Conservation (phyloP, 2,888 invertebrate species). For the Drosophila eohydei region DNA sequence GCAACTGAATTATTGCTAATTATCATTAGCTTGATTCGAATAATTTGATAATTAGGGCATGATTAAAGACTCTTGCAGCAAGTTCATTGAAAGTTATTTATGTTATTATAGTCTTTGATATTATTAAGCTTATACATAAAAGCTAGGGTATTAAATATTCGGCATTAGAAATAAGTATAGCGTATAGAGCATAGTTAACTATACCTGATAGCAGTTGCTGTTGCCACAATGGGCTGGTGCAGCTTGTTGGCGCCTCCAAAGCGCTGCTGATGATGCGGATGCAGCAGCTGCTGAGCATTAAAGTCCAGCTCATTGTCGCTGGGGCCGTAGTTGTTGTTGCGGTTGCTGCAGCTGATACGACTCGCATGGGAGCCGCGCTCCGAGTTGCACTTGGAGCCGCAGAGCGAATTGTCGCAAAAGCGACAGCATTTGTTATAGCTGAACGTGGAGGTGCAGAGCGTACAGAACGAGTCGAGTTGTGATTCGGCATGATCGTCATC, state of each 20-base stretch:
- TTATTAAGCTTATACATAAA: too few species aligned
- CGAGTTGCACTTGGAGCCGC: conserved; percentile 84
- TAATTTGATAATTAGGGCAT: neutral
- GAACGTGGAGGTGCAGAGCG: conserved; percentile 85
- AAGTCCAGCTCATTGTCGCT: conserved; percentile 33
- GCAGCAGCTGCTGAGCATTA: conserved; percentile 12
- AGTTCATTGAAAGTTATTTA: conserved; percentile 5
- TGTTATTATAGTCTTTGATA: too few species aligned
- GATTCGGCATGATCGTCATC: conserved; percentile 67
- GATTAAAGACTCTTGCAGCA: neutral
- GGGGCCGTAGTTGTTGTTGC: conserved; percentile 15
- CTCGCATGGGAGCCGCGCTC: conserved; percentile 72
- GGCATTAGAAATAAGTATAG: neutral
- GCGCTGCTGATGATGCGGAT: conserved; percentile 38
- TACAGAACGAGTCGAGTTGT: conserved; percentile 84
- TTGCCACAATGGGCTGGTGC: conserved; percentile 22
- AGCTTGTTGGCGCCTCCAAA: conserved; percentile 48
- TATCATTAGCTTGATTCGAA: neutral
- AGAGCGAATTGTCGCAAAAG: conserved; percentile 83
- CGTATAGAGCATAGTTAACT: neutral
- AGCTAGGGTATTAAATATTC: neutral
- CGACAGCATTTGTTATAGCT: conserved; percentile 84
- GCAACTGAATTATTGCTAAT: conserved; percentile 9
- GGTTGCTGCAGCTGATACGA: conserved; percentile 59
- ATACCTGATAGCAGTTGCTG: conserved; percentile 56